Evolutionary conservation across 2,113 vertebrate genomes (phyloP), one percentile per base, ranked within the genome.

Genomic region (Xenus cinereus): DNA sequence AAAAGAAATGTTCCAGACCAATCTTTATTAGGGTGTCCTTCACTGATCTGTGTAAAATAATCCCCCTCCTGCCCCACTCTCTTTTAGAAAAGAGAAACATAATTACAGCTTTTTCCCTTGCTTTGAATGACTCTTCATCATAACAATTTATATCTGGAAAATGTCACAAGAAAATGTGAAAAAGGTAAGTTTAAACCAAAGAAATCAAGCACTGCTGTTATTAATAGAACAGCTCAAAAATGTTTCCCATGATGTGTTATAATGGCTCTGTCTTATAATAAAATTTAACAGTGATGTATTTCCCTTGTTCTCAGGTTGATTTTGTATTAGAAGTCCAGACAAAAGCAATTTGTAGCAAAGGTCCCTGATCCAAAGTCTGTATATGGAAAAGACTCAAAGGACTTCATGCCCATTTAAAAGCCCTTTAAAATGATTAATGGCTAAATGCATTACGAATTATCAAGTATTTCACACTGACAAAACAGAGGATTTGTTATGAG

Each of bases 91-190:
- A 81, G 82, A 93, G 90, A 96, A 96, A 89, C 93, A 97, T 97
- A 98, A 97, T 97, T 98, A 81, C 95, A 96, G 93, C 72, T 91
- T 98, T 98, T 96, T 74, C 96, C 95, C 93, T 96, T 96, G 81
- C 88, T 94, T 97, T 98, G 97, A 97, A 95, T 96, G 97, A 96
- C 94, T 98, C 98, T 98, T 98, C 98, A 98, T 98, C 98, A 97
- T 98, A 98, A 98, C 98, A 97, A 97, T 98, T 98, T 98, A 98
- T 98, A 98, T 99, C 98, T 99, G 98, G 98, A 97, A 97, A 98
- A 98, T 98, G 97, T 99, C 98, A 98, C 90, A 93, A 96, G 95
- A 97, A 98, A 97, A 97, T 97, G 96, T 96, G 93, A 97, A 98
- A 98, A 97, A 98, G 95, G 98, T 98, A 96, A 98, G 96, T 97